Conservation (phyloP, 2,888 invertebrate species). For the Cataglyphis cursor region DNA sequence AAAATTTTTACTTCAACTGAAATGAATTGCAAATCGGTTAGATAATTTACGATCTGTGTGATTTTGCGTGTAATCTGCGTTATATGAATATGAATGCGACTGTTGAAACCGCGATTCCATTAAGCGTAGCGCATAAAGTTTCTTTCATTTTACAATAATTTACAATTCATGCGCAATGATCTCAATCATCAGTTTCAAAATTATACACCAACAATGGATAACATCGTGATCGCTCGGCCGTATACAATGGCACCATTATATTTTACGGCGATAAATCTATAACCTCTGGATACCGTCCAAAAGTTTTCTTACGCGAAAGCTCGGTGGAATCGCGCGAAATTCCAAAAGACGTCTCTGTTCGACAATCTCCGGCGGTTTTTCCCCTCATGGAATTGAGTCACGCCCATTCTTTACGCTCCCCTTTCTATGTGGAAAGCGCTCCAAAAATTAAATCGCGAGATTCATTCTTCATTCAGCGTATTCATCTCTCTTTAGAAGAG, state of each 20-base stretch:
- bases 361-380: slow-evolving; percentile 39
- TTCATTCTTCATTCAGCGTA: slow-evolving; percentile 1
- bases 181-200: slow-evolving; percentile 2
- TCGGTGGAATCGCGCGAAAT: slow-evolving; percentile 13
- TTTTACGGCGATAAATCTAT: slow-evolving; percentile 51
- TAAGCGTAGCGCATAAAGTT: not conserved
- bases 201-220: not conserved
- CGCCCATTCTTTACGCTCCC: slow-evolving; percentile 17
- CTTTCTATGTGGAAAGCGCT: slow-evolving; percentile 5
- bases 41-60: not conserved
- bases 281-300: slow-evolving; percentile 52
- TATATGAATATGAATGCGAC: not conserved
- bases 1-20: not conserved
- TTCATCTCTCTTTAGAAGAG: slow-evolving; percentile 16
- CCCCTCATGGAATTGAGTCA: not conserved
- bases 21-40: not conserved
- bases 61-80: not conserved
- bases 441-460: slow-evolving; percentile 32
- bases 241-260: slow-evolving; percentile 38
- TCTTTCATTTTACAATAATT: slow-evolving; percentile 8
- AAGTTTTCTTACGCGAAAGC: slow-evolving; percentile 49
- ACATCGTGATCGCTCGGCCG: not conserved
- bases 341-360: slow-evolving; percentile 37
- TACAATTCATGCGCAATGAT: not conserved
- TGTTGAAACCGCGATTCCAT: not conserved